These are phyloP conservation scores for Chaetura pelagica DNA, from an alignment of 2,113 vertebrate genomes.

Conservation along the genomic window DNA sequence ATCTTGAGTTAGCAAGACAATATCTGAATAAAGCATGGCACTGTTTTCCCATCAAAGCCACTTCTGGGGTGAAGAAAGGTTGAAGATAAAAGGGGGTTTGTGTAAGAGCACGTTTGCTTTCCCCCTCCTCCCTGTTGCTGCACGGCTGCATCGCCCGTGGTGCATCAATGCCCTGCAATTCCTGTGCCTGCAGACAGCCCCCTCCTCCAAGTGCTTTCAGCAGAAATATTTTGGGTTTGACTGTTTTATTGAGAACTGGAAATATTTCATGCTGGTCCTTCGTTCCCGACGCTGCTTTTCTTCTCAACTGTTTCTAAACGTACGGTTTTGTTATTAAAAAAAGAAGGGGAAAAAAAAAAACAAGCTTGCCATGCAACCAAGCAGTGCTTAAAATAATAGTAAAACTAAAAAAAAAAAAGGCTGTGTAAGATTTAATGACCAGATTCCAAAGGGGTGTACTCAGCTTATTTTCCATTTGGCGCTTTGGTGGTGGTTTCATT, in stretches of 20 bases:
- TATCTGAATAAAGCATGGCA: neutral
- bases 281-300: neutral
- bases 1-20: neutral
- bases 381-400: slow-evolving; percentile 16
- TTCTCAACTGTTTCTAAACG: slow-evolving; percentile 3
- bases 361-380: neutral
- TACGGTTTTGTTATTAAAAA: neutral
- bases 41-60: neutral
- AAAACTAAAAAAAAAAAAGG: neutral
- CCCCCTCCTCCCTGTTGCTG: neutral
- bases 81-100: neutral
- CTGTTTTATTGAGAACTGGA: neutral
- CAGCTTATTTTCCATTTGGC: slow-evolving; percentile 12
- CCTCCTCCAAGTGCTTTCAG: neutral
- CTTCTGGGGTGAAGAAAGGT: neutral
- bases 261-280: neutral
- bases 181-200: neutral
- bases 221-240: slow-evolving; percentile 34
- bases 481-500: neutral
- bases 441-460: neutral
- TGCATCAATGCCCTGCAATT: neutral
- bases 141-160: neutral
- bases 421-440: slow-evolving; percentile 10
- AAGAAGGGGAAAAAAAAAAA: neutral
- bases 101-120: neutral